Evolutionary conservation across 2,888 invertebrate species (phyloP).

Genomic region (Brachypalpus laphriformis): DNA sequence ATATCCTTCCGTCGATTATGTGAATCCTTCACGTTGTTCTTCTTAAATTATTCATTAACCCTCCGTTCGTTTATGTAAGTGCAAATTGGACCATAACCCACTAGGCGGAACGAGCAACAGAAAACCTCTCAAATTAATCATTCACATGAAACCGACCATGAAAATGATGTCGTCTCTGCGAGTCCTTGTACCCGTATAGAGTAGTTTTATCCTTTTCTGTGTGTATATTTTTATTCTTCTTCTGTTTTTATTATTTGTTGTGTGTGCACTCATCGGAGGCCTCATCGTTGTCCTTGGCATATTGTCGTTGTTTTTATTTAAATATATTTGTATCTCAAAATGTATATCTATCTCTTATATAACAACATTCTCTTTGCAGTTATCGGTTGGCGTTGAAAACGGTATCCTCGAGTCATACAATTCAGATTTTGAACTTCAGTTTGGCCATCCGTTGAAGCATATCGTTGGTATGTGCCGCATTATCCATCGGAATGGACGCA

Average conservation of each 20-base stretch:
- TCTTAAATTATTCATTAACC: conserved; percentile 59
- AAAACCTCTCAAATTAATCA: conserved; percentile 63
- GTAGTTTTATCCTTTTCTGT: conserved; percentile 17
- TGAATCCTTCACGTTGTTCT: conserved; percentile 29
- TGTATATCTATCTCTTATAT: background rate
- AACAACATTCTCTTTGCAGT: conserved; percentile 84
- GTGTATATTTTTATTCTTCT: conserved; percentile 4
- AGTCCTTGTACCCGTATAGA: conserved; percentile 65
- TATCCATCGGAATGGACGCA: conserved; percentile 80
- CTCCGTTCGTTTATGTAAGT: conserved; percentile 12
- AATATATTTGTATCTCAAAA: background rate
- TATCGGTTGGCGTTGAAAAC: conserved; percentile 89
- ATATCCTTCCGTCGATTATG: conserved; percentile 28
- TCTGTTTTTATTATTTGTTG: conserved; percentile 25
- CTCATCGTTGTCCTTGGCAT: conserved; percentile 44
- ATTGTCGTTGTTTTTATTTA: conserved; percentile 4
- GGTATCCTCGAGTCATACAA: conserved; percentile 88
- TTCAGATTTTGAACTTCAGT: conserved; percentile 88
- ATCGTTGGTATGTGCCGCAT: conserved; percentile 84
- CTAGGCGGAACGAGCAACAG: background rate
- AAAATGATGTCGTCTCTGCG: conserved; percentile 44
- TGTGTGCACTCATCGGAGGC: conserved; percentile 22
- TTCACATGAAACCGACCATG: conserved; percentile 62
- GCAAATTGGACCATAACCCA: conserved; percentile 30
- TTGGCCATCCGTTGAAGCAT: conserved; percentile 86